phyloP scores from a whole-genome alignment of 2,113 vertebrate species.

The Podilymbus podiceps region DNA sequence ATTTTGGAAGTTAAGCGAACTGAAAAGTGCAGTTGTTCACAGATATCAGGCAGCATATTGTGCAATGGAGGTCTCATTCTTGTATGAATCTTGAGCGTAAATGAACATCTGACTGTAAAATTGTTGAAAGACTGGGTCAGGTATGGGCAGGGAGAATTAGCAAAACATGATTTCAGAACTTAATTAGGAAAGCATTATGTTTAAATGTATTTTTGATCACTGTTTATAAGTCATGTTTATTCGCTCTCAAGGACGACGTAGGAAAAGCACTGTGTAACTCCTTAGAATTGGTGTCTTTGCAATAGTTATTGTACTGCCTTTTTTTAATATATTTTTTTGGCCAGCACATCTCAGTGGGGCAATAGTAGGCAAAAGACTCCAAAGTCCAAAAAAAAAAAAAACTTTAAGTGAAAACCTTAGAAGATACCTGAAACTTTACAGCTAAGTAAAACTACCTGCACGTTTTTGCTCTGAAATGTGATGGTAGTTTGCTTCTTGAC shows the following conservation, averaged over 20 bases:
- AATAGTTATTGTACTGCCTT: not conserved
- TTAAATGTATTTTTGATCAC: not conserved
- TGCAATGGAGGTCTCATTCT: not conserved
- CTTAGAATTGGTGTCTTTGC: not conserved
- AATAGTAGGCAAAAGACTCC: not conserved
- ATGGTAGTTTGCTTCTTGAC: not conserved
- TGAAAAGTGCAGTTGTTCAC: not conserved
- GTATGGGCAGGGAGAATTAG: not conserved
- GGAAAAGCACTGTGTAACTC: not conserved
- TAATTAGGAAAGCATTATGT: not conserved
- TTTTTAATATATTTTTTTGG: too few relatives aligned
- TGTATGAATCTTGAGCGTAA: not conserved
- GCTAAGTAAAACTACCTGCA: not conserved
- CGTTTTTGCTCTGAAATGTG: not conserved
- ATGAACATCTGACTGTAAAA: not conserved
- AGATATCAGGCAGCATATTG: not conserved
- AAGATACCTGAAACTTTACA: not conserved
- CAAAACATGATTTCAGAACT: not conserved
- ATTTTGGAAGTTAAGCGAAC: not conserved
- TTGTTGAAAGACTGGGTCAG: not conserved
- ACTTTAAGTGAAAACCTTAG: not conserved
- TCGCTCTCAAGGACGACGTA: not conserved
- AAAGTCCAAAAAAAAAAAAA: not conserved
- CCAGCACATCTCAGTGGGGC: not conserved
- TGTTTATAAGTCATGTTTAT: not conserved